These are phyloP conservation scores for Ectobius pallidus DNA, from an alignment of 2,888 invertebrate genomes.

Conservation along the genomic window DNA sequence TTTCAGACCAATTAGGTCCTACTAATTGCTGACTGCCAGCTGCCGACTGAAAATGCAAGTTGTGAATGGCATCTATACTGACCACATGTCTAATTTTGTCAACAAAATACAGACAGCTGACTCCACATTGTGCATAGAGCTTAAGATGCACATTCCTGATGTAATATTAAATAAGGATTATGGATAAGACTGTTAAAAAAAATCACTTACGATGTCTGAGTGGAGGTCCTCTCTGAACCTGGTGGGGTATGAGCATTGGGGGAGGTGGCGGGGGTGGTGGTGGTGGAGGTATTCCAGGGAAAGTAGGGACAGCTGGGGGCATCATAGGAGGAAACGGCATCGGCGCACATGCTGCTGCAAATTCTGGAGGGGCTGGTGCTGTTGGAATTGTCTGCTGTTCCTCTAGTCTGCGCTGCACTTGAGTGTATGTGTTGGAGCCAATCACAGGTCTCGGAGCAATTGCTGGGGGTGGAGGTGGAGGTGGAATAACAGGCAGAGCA, in stretches of 20 bases:
- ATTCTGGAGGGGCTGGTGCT: slow-evolving; percentile 49
- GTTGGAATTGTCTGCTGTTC: slow-evolving; percentile 41
- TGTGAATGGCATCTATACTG: no score
- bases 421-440: slow-evolving; percentile 73
- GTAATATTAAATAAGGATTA: no score
- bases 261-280: slow-evolving; percentile 63
- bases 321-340: slow-evolving; percentile 51
- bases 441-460: slow-evolving; percentile 69
- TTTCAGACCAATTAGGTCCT: no score
- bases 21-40: no score
- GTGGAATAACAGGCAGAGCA: slow-evolving; percentile 48
- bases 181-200: no score
- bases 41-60: no score
- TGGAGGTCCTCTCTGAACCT: slow-evolving; percentile 56
- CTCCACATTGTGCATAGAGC: no score
- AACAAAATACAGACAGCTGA: no score
- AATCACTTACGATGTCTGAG: slow-evolving; percentile 53
- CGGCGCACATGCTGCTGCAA: slow-evolving; percentile 45
- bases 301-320: slow-evolving; percentile 53
- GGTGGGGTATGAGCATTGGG: slow-evolving; percentile 71
- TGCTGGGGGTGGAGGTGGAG: slow-evolving; percentile 63
- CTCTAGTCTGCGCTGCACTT: slow-evolving; percentile 47
- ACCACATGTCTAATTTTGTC: no score
- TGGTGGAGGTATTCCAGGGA: slow-evolving; percentile 66
- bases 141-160: no score